Conservation (phyloP, 2,797 vertebrate genomes). For the Basileuterus tristriatus region DNA sequence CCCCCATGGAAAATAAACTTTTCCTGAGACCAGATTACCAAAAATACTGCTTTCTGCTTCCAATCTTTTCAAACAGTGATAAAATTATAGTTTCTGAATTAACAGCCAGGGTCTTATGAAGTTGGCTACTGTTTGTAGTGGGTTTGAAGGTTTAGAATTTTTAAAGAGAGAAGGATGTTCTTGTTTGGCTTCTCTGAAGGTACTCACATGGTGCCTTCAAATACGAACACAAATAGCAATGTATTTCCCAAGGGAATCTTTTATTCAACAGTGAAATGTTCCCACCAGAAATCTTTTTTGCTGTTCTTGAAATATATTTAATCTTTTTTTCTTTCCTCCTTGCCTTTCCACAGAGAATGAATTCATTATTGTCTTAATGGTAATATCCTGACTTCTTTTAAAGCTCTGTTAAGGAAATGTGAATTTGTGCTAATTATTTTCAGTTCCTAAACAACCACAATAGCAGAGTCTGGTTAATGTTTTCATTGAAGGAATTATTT, state of each 20-base stretch:
- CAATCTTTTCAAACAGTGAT: not conserved
- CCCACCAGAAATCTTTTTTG: slow-evolving; percentile 72
- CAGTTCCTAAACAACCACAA: slow-evolving; percentile 75
- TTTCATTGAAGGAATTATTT: slow-evolving; percentile 78
- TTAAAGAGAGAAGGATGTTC: not conserved
- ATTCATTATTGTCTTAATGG: slow-evolving; percentile 70
- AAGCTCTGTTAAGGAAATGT: slow-evolving; percentile 70
- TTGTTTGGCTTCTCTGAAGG: slow-evolving; percentile 9
- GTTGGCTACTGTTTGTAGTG: not conserved
- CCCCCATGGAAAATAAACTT: accelerated
- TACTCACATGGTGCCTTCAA: slow-evolving; percentile 44
- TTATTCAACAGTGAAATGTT: slow-evolving; percentile 70
- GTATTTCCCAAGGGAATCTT: slow-evolving; percentile 67
- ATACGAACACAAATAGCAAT: slow-evolving; percentile 50
- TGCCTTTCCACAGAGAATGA: slow-evolving; percentile 64
- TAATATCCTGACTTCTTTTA: slow-evolving; percentile 68
- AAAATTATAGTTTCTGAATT: not conserved
- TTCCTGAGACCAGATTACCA: not conserved
- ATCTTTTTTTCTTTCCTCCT: slow-evolving; percentile 26
- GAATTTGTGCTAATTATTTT: slow-evolving; percentile 77
- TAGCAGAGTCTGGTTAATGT: slow-evolving; percentile 71
- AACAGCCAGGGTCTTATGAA: not conserved
- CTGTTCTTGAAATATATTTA: slow-evolving; percentile 74
- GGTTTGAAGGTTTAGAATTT: not conserved
- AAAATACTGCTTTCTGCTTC: not conserved